Evolutionary conservation across 2,113 vertebrate genomes (phyloP), one percentile per base, ranked within the genome.

Genomic region (Athene noctua): DNA sequence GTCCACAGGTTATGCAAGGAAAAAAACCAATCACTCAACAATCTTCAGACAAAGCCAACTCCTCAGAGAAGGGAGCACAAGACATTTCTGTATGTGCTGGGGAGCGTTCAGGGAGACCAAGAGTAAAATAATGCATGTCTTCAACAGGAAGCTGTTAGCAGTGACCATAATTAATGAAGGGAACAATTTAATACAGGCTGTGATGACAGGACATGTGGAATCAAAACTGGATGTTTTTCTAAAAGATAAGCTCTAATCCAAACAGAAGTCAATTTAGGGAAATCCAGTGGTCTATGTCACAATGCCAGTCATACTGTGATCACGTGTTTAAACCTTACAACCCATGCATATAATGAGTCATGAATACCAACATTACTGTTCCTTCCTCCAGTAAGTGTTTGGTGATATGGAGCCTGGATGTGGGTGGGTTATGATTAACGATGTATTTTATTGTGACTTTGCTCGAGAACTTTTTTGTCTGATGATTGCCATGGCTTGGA

Each of bases 221-320:
- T 90, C 90, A 90, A 92, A 95, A 86, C 20, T 80, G 90, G 87
- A 92, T 90, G 62, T 94, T 96, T 95, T 96, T 88, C 46, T 88
- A 90, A 49, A 90, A 90, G 90, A 96, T 92, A 96, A 94, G 8
- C 22, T 83, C 38, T 90, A 95, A 92, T 88, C 58, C 42, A 97
- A 97, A 95, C 74, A 94, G 38, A 88, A 94, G 71, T 72, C 54
- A 80, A 1, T 88, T 88, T 58, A 63, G 71, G 70, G 26, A 93
- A 90, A 92, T 88, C 52, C 51, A 95, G 46, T 47, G 27, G 67
- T 63, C 49, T 80, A 0, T 93, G 70, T 88, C 67, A 90, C 79
- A 92, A 30, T 44, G 15, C 32, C n/a, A 70, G 51, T 77, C 42
- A 80, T 70, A 94, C 86, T 1, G 17, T 67, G 74, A 94, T 73